Conservation (phyloP, 2,888 invertebrate genomes). For the Drosophila longiperda region DNA sequence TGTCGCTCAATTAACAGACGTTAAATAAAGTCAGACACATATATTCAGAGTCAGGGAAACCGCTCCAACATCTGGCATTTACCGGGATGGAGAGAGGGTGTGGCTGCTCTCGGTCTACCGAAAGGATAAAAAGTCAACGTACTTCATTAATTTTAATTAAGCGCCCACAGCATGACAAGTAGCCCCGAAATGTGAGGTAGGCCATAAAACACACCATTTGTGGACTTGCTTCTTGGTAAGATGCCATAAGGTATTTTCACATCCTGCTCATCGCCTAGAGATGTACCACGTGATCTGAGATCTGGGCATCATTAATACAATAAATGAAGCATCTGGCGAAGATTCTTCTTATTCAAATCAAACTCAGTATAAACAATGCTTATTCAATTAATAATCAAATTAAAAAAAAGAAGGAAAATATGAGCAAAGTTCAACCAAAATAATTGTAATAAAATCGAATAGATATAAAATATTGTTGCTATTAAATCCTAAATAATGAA, state of each 20-base stretch:
- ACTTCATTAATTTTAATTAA: conserved; percentile 79
- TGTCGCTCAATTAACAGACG: conserved; percentile 67
- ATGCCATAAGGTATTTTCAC: conserved; percentile 12
- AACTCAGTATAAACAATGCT: background rate
- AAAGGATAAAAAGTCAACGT: conserved; percentile 70
- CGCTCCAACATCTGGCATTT: conserved; percentile 26
- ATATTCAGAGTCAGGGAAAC: conserved; percentile 42
- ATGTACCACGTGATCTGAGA: conserved; percentile 6
- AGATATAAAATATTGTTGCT: background rate
- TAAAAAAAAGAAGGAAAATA: background rate
- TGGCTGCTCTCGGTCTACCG: conserved; percentile 21
- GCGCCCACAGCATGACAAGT: conserved; percentile 64
- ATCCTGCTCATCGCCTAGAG: conserved; percentile 13
- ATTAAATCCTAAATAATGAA: background rate
- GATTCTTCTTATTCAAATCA: background rate
- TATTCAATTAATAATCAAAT: background rate
- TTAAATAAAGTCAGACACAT: conserved; percentile 62
- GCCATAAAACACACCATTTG: conserved; percentile 31
- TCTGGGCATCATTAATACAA: background rate
- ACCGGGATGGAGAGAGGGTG: background rate
- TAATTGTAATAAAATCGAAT: background rate
- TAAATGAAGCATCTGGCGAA: background rate
- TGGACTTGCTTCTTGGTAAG: conserved; percentile 24
- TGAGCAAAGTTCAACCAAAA: background rate
- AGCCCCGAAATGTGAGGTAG: conserved; percentile 34